A percentile compares a stretch with the other conserved stretches of the same genome.
phyloP scores from a whole-genome alignment of 1,140 invertebrate species.

The Heliconius hermathena region DNA sequence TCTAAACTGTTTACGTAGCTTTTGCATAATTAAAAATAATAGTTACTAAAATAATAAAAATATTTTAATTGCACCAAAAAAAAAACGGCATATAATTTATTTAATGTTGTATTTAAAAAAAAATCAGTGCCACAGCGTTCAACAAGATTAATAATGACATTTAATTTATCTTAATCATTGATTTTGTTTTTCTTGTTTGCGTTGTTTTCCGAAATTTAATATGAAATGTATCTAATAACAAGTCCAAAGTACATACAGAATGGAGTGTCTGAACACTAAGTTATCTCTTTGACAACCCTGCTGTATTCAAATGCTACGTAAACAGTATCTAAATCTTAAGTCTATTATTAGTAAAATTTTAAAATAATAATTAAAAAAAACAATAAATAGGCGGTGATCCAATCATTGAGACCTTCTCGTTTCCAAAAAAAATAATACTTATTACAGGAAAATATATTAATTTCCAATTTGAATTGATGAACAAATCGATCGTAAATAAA shows the following conservation, averaged over 20 bases:
- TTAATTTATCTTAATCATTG: too few species aligned
- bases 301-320: not conserved
- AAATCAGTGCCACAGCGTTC: not conserved
- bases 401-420: constrained; percentile 33
- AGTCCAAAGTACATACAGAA: too few species aligned
- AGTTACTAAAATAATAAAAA: not conserved
- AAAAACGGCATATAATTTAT: not conserved
- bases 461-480: not conserved
- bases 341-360: not conserved
- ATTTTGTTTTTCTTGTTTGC: too few species aligned
- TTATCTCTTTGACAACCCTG: too few species aligned
- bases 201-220: not conserved
- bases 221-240: too few species aligned
- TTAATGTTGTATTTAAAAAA: not conserved
- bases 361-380: not conserved
- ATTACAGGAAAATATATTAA: not conserved
- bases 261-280: not conserved
- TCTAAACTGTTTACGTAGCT: not conserved
- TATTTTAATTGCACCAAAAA: not conserved
- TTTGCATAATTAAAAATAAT: not conserved
- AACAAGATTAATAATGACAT: too few species aligned
- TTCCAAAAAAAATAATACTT: constrained; percentile 37
- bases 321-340: not conserved
- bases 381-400: constrained; percentile 36
- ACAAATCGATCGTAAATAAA: constrained; percentile 16